phyloP scores from a whole-genome alignment of 2,797 vertebrate species.

The Coregonus suidteri region DNA sequence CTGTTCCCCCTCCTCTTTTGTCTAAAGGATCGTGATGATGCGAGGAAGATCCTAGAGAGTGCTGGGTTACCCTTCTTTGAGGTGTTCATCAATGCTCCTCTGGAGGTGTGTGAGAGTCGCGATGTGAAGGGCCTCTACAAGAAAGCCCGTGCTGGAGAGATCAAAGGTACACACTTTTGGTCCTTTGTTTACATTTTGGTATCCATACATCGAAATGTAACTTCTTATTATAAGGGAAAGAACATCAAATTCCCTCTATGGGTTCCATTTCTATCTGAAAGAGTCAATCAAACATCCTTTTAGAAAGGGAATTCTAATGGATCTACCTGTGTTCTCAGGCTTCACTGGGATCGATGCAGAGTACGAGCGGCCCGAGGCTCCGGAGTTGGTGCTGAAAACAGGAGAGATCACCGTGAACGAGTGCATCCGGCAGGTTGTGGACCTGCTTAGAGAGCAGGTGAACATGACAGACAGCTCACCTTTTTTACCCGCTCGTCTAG shows the following conservation, averaged over 20 bases:
- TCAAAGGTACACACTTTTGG: slow-evolving; percentile 84
- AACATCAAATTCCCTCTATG: not conserved
- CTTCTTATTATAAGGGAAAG: not conserved
- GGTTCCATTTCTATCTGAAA: not conserved
- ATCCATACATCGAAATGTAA: not conserved
- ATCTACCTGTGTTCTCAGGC: slow-evolving; percentile 68
- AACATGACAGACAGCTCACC: slow-evolving; percentile 6
- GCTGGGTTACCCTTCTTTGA: slow-evolving; percentile 93
- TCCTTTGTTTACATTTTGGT: not conserved
- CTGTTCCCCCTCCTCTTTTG: not conserved
- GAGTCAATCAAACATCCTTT: not conserved
- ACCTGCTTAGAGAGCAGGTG: slow-evolving; percentile 88
- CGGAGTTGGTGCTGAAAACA: slow-evolving; percentile 92
- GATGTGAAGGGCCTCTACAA: slow-evolving; percentile 98
- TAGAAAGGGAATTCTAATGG: not conserved
- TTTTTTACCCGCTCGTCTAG: no score
- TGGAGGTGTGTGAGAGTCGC: slow-evolving; percentile 93
- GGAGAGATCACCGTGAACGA: slow-evolving; percentile 84
- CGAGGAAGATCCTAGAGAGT: slow-evolving; percentile 82
- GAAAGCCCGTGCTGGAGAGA: slow-evolving; percentile 95
- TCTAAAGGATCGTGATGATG: slow-evolving; percentile 87
- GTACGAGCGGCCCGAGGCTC: slow-evolving; percentile 88
- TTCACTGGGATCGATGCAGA: slow-evolving; percentile 96
- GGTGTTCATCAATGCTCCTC: slow-evolving; percentile 89
- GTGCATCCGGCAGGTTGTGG: slow-evolving; percentile 88